Base-by-base conservation (phyloP, 2,888 invertebrate species). In the Drosophila borealis region DNA sequence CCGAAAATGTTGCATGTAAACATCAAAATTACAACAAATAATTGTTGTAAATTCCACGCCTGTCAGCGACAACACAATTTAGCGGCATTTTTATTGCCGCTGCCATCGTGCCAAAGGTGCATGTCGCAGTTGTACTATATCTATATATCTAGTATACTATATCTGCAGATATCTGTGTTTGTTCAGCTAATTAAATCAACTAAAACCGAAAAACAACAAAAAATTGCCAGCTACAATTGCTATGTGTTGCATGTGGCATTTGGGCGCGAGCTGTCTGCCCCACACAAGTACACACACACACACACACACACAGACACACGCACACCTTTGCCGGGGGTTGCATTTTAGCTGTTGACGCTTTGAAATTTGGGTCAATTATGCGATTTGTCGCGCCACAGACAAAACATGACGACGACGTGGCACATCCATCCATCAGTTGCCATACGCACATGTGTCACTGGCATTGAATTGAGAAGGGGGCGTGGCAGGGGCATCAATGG, bases 281-380 rank as follows among this genome's bases (percentile, higher is more conserved):
- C 53, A 33, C 44, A 29, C 51, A n/a, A n/a, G n/a, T n/a, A 37
- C 29, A 14, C 50, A 37, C 53, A 44, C 48, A 21, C 44, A 29
- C 51, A 25, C 34, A 8, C 34, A 11, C 34, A 34, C 34, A 9
- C 51, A 14, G 9, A 9, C 50, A 14, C 6, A 5, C 29, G n/a
- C 50, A 25, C 50, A 21, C 56, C 49, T 37, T 48, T 46, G 29
- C 51, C n/a, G 41, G 39, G 25, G 51, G 42, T 17, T 39, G 51
- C 37, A 51, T 33, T 60, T 60, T 44, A 54, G 68, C 50, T 60
- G 64, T 56, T 72, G 74, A 64, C 70, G 81, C 75, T 70, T 68
- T 67, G 51, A 71, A 80, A 89, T 90, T 81, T 88, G 72, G 89
- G 89, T 90, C 88, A 89, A 90, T 89, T 89, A 86, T 86, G 82